Evolutionary conservation across 2,113 vertebrate species (phyloP), one percentile per base, ranked within the genome.

Genomic region (Nothobranchius kuhntae): DNA sequence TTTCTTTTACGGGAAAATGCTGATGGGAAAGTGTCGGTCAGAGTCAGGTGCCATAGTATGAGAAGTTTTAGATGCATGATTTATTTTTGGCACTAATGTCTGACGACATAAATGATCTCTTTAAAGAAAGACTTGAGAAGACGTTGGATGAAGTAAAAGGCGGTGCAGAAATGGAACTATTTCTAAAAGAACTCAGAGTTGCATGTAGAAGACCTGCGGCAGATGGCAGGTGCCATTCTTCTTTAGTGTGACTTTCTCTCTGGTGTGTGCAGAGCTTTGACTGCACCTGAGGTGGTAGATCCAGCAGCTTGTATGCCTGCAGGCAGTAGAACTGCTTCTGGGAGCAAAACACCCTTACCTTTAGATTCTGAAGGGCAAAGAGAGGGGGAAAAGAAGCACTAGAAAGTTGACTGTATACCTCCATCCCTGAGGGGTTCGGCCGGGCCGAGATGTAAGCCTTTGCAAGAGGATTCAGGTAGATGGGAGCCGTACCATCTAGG

Each of bases 331-430:
- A 65, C 54, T 68, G 50, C 65, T 74, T 85, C 80, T 83, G 80
- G 85, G 35, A 38, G 4, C 0, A n/a, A 56, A 38, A 68, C 36
- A 11, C 12, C 57, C 48, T 64, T 73, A 82, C 71, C 75, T 73
- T 70, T 81, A 57, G 65, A 72, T 74, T 77, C 66, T 83, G 75
- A 84, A 85, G 74, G 75, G 56, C 58, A 75, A 45, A 13, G 35
- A 76, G 80, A 78, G 13, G 44, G 68, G 80, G 80, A 56, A 84
- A 69, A 78, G 58, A 61, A 40, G 9, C 36, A 35, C 48, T 24
- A 42, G 67, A 77, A 82, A 60, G 61, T 81, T 85, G 53, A 77
- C 40, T 66, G 51, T 8, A 42, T 42, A 53, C 13, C 51, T 24
- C 63, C 7, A 9, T 48, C 57, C 76, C 57, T 1, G n/a, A 58